Percentiles rank a stretch among this genome's conserved stretches.
Conservation (phyloP, 2,888 invertebrate genomes). For the Tethea ocularis region DNA sequence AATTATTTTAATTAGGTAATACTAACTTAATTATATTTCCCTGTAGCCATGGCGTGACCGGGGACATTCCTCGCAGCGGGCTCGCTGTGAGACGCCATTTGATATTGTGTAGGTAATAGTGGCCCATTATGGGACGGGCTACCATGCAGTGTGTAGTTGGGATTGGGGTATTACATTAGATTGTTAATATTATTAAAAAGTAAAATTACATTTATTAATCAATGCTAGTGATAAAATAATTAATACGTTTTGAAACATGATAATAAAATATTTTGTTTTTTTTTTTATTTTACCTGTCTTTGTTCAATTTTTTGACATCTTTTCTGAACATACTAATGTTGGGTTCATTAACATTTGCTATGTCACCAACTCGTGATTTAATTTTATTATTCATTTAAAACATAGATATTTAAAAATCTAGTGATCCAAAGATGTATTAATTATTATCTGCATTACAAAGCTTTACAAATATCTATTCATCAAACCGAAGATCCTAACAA, state of each 20-base stretch:
- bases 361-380: too few species aligned
- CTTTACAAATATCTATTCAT: not conserved
- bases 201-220: too few species aligned
- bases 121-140: constrained; percentile 20
- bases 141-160: too few species aligned
- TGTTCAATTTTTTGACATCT: not conserved
- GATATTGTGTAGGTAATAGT: constrained; percentile 23
- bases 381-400: not conserved
- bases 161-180: too few species aligned
- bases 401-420: not conserved
- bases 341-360: not conserved
- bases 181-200: constrained; percentile 21
- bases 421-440: not conserved
- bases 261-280: too few species aligned
- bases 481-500: constrained; percentile 34
- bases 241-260: too few species aligned
- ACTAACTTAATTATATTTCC: constrained; percentile 33
- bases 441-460: not conserved
- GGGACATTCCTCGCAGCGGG: constrained; percentile 20
- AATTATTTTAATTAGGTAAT: not conserved
- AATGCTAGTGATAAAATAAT: too few species aligned
- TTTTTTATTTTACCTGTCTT: too few species aligned
- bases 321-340: too few species aligned
- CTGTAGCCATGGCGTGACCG: constrained; percentile 25
- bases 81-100: constrained; percentile 33